Evolutionary conservation across 2,797 vertebrate species (phyloP), one percentile per base, ranked within the genome.

Genomic region (Lagorchestes hirsutus): DNA sequence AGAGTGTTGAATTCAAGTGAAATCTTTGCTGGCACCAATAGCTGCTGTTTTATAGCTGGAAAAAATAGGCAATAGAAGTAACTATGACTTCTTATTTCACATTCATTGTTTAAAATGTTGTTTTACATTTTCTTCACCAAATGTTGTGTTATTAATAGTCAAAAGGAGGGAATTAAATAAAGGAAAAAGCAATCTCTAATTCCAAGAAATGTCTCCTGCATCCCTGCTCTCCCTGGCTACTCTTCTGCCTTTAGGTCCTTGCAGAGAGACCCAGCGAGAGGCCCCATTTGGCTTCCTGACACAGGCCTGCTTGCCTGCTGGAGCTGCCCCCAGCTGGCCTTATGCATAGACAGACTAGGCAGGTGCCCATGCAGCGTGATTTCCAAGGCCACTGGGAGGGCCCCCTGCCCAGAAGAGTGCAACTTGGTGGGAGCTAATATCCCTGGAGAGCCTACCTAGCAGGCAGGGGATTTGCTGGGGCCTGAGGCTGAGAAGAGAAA

Each of bases 401-500:
- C n/a, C 67, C 67, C 67, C 40, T 82, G 29, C n/a, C n/a, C 2
- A 46, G 18, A 8, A 46, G 18, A 82, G 40, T 82, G 22, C 18
- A 46, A 22, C n/a, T 27, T 46, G 67, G n/a, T 82, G 67, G 40
- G 8, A 46, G 40, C 40, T 82, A 40, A 46, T 24, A 46, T 82
- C 67, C 54, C 91, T 28, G 92, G 57, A 18, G 52, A 54, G 92
- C 67, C 94, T 57, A 92, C 56, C 54, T 90, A 74, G 90, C 90
- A 74, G 59, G 12, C 16, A 94, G 90, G 90, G 87, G 18, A 57
- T 91, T 54, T 62, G 50, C 40, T n/a, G 34, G 54, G 31, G 67
- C 67, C 46, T 67, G 40, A 56, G 57, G 58, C 59, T 16, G 92
- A 31, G 62, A 9, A 92, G 1, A 90, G n/a, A 29, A 90, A 56